Conservation (phyloP, 2,888 invertebrate genomes). For the Chloroclysta siterata region DNA sequence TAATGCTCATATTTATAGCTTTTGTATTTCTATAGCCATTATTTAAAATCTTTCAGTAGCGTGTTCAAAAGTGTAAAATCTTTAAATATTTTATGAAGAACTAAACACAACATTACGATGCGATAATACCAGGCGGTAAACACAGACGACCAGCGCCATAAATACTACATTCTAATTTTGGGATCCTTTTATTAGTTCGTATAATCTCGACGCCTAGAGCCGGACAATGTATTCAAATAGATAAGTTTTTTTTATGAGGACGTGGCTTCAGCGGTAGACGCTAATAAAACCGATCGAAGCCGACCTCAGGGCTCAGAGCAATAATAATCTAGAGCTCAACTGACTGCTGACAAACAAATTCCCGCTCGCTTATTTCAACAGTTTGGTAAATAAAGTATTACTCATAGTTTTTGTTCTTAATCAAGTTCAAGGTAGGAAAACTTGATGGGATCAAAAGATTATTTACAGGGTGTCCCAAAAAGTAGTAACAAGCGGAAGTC, state of each 20-base stretch:
- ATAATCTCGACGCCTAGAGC: slow-evolving; percentile 65
- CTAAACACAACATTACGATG: slow-evolving; percentile 11
- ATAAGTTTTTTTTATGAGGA: slow-evolving; percentile 59
- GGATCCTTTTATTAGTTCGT: slow-evolving; percentile 59
- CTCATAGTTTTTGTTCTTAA: too few relatives aligned
- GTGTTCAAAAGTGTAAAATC: background rate
- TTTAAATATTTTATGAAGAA: background rate
- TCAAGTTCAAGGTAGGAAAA: too few relatives aligned
- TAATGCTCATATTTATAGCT: too few relatives aligned
- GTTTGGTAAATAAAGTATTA: too few relatives aligned
- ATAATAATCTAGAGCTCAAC: slow-evolving; percentile 38
- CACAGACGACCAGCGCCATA: slow-evolving; percentile 29
- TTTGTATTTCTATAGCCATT: too few relatives aligned
- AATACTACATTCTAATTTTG: slow-evolving; percentile 52
- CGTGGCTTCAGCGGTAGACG: slow-evolving; percentile 60
- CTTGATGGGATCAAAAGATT: too few relatives aligned
- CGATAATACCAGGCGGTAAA: slow-evolving; percentile 29
- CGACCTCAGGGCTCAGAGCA: slow-evolving; percentile 11
- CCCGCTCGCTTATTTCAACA: too few relatives aligned
- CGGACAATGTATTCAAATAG: slow-evolving; percentile 66
- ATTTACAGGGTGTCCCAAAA: too few relatives aligned
- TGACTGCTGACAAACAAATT: too few relatives aligned
- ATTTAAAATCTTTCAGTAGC: background rate
- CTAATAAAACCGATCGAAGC: slow-evolving; percentile 66
- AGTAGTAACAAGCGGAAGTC: too few relatives aligned